These are phyloP conservation scores for Sorex maritimensis DNA, from an alignment of 2,797 vertebrate species.

Conservation along the genomic window DNA sequence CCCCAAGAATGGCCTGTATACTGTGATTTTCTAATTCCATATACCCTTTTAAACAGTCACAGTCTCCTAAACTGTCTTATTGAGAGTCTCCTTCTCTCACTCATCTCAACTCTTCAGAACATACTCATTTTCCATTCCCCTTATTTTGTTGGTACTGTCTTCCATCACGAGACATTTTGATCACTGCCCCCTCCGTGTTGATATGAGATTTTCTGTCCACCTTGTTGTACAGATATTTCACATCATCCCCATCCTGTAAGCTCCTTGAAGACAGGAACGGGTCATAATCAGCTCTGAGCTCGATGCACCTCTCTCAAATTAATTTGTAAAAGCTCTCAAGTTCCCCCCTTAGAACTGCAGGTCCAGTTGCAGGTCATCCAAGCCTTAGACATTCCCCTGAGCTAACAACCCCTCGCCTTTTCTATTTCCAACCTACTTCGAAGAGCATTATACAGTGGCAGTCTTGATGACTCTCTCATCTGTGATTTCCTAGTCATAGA, in stretches of 20 bases:
- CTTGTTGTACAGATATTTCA: fast-evolving
- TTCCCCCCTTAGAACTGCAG: neutral
- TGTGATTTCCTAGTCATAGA: neutral
- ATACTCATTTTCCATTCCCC: too few species aligned
- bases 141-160: neutral
- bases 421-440: neutral
- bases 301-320: neutral
- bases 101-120: neutral
- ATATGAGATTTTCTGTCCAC: neutral
- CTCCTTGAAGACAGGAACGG: neutral
- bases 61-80: neutral
- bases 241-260: neutral
- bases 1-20: neutral
- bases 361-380: too few species aligned
- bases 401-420: neutral
- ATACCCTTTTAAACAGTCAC: neutral
- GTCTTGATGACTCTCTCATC: fast-evolving
- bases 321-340: neutral
- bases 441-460: neutral
- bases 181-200: fast-evolving
- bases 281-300: neutral
- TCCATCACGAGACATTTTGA: neutral
- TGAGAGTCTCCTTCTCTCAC: neutral
- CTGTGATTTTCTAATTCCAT: slow-evolving; percentile 9
- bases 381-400: neutral